Percentiles rank a stretch among this genome's conserved stretches.
Conservation (phyloP, 2,113 vertebrate genomes). For the Chaenocephalus aceratus region DNA sequence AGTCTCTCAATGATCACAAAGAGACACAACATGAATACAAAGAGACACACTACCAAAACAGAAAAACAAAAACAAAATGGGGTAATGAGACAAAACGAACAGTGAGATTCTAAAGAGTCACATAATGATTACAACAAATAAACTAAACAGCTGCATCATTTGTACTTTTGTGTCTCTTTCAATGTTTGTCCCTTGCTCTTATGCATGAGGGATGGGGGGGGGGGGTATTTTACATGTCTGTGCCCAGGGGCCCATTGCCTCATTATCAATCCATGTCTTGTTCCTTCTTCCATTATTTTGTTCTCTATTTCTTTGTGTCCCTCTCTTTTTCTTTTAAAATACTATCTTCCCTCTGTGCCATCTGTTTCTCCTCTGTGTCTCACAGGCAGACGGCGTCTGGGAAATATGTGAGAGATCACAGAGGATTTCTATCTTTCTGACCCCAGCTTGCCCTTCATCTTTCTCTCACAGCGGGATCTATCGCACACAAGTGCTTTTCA, state of each 20-base stretch:
- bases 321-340: constrained; percentile 15
- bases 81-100: neutral
- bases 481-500: constrained; percentile 66
- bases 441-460: constrained; percentile 69
- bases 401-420: constrained; percentile 76
- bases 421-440: constrained; percentile 75
- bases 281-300: constrained; percentile 20
- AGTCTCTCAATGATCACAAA: neutral
- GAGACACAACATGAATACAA: neutral
- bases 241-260: neutral
- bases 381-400: constrained; percentile 64
- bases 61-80: neutral
- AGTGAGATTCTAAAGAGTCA: neutral
- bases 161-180: neutral
- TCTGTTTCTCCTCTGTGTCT: constrained; percentile 48
- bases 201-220: neutral
- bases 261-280: constrained; percentile 16
- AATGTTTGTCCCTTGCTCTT: neutral
- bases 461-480: constrained; percentile 69
- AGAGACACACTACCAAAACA: neutral
- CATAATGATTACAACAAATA: neutral
- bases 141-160: neutral
- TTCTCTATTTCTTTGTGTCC: constrained; percentile 1
- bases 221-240: constrained; percentile 2
- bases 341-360: constrained; percentile 27